Conservation (phyloP, 2,888 invertebrate genomes). For the Idaea straminata region DNA sequence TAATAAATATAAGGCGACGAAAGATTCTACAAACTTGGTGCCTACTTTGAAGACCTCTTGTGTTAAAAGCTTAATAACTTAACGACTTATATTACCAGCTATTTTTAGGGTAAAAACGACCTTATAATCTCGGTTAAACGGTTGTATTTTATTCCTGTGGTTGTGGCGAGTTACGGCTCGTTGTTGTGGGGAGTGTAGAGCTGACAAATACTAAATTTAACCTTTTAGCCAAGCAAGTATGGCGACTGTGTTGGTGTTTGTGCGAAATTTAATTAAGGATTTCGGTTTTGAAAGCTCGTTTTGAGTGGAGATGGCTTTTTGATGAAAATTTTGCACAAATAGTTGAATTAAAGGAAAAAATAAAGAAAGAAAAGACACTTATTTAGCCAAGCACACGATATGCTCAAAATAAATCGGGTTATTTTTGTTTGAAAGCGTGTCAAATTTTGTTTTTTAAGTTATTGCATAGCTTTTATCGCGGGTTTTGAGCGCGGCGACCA, state of each 20-base stretch:
- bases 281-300: constrained; percentile 30
- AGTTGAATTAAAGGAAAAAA: too few relatives aligned
- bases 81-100: constrained; percentile 1
- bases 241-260: constrained; percentile 42
- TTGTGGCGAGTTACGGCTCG: constrained; percentile 33
- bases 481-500: too few relatives aligned
- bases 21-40: constrained; percentile 44
- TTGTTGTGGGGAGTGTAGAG: constrained; percentile 22
- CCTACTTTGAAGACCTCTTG: constrained; percentile 22
- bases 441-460: too few relatives aligned
- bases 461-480: too few relatives aligned
- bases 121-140: constrained; percentile 9
- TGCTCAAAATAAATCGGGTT: too few relatives aligned
- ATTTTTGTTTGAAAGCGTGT: too few relatives aligned
- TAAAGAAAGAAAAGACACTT: too few relatives aligned
- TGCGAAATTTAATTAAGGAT: constrained; percentile 52
- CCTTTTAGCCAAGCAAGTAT: constrained; percentile 48
- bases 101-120: constrained; percentile 6
- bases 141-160: constrained; percentile 17
- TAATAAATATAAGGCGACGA: constrained; percentile 49
- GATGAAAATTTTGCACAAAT: neutral
- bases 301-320: constrained; percentile 21
- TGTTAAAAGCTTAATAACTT: constrained; percentile 16
- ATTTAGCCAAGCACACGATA: too few relatives aligned
- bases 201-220: constrained; percentile 58